These are phyloP conservation scores for Berghia stephanieae DNA, from an alignment of 1,140 invertebrate species.

Conservation along the genomic window DNA sequence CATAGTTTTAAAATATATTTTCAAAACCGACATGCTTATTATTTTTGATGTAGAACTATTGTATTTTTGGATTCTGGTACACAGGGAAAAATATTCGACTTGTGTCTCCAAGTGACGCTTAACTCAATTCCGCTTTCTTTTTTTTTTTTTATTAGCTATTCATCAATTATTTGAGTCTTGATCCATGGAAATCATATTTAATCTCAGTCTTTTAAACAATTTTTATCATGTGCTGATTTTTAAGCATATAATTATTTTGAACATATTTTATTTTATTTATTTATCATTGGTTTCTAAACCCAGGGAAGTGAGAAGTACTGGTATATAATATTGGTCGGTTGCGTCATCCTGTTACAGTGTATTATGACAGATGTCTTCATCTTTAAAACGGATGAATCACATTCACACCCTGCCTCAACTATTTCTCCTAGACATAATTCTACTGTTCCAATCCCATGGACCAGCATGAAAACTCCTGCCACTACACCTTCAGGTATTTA, in stretches of 20 bases:
- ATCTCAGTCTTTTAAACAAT: neutral
- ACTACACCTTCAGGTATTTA: no score
- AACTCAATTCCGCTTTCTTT: no score
- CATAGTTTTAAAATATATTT: neutral
- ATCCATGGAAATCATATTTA: neutral
- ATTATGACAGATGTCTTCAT: constrained; percentile 59
- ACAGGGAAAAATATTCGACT: no score
- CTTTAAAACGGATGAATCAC: constrained; percentile 38
- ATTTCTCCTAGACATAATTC: no score
- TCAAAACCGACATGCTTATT: neutral
- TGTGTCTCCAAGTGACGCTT: no score
- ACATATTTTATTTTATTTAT: neutral
- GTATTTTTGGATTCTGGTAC: no score
- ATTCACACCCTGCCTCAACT: neutral
- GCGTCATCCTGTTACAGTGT: constrained; percentile 56
- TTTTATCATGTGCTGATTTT: neutral
- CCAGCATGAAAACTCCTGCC: no score
- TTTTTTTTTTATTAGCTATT: no score
- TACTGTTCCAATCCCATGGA: no score
- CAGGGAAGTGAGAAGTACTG: constrained; percentile 60
- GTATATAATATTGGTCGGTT: constrained; percentile 54
- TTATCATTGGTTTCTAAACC: constrained; percentile 18
- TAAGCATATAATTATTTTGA: neutral
- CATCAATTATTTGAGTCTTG: neutral
- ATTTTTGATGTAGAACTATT: neutral